Conservation (phyloP, 2,113 vertebrate genomes). For the Embiotoca jacksoni region DNA sequence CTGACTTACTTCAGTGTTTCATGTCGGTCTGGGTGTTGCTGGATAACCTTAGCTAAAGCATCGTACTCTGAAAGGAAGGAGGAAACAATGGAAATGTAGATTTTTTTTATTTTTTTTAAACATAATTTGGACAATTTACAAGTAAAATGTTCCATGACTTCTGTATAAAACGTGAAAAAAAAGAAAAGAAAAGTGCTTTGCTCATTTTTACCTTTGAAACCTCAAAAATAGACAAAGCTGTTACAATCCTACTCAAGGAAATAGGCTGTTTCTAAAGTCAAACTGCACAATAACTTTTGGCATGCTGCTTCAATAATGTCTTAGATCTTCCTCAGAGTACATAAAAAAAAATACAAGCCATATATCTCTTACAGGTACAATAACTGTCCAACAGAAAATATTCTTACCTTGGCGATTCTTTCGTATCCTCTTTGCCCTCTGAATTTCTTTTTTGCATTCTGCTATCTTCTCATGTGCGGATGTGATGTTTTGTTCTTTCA, state of each 20-base stretch:
- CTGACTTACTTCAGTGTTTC: constrained; percentile 94
- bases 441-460: constrained; percentile 98
- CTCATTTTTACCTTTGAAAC: too few relatives aligned
- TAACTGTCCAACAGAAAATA: not conserved
- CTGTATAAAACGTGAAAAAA: too few relatives aligned
- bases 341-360: too few relatives aligned
- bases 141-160: too few relatives aligned
- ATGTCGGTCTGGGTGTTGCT: constrained; percentile 96
- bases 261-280: too few relatives aligned
- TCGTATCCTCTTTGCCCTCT: constrained; percentile 96
- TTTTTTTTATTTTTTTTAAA: not conserved
- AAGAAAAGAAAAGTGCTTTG: too few relatives aligned
- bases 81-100: not conserved
- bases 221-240: too few relatives aligned
- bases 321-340: too few relatives aligned
- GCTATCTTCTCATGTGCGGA: constrained; percentile 97
- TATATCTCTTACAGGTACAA: too few relatives aligned
- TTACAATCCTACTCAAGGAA: too few relatives aligned
- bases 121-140: not conserved
- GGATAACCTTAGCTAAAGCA: constrained; percentile 97
- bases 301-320: too few relatives aligned
- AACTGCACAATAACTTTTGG: too few relatives aligned
- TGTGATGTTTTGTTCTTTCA: constrained; percentile 91
- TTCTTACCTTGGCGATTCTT: constrained; percentile 97
- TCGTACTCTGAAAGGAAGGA: constrained; percentile 90